Percentiles rank a stretch among this genome's conserved stretches.
Conservation (phyloP, 1,140 invertebrate species). For the Eulimnadia texana region DNA sequence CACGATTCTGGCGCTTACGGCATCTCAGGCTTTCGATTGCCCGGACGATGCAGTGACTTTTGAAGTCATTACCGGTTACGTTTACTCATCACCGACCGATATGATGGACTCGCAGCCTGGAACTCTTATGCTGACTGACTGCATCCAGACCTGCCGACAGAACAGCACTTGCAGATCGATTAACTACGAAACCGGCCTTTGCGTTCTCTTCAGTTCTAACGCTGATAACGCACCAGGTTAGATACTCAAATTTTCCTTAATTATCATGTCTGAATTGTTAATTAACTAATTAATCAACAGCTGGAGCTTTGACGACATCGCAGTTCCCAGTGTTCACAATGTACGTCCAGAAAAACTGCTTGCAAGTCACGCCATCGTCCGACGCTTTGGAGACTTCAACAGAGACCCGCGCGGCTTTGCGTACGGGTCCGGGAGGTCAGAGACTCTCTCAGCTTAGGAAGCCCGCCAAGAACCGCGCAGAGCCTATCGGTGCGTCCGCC, state of each 20-base stretch:
- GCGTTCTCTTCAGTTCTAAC: conserved; percentile 78
- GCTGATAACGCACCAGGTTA: conserved; percentile 76
- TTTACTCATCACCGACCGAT: conserved; percentile 75
- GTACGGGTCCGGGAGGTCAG: not conserved
- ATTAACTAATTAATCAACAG: conserved; percentile 17
- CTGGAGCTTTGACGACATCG: conserved; percentile 72
- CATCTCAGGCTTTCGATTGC: conserved; percentile 37
- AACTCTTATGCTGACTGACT: conserved; percentile 81
- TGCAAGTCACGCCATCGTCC: conserved; percentile 26
- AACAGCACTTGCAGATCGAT: conserved; percentile 78
- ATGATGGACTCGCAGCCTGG: conserved; percentile 76
- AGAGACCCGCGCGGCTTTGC: not conserved
- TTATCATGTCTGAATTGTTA: no score
- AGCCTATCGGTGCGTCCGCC: conserved; percentile 39
- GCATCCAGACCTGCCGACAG: conserved; percentile 73
- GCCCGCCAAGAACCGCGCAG: not conserved
- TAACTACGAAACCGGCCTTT: conserved; percentile 90
- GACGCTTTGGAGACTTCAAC: conserved; percentile 7
- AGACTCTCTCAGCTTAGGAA: not conserved
- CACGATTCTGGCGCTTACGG: not conserved
- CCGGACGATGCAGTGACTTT: conserved; percentile 78
- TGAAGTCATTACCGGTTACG: conserved; percentile 81
- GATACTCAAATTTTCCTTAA: conserved; percentile 21
- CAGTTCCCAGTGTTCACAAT: conserved; percentile 93
- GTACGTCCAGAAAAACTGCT: conserved; percentile 83